Percentiles rank a stretch among this genome's conserved stretches.
Evolutionary conservation across 2,113 vertebrate genomes (phyloP).

Genomic region (Notothenia coriiceps): DNA sequence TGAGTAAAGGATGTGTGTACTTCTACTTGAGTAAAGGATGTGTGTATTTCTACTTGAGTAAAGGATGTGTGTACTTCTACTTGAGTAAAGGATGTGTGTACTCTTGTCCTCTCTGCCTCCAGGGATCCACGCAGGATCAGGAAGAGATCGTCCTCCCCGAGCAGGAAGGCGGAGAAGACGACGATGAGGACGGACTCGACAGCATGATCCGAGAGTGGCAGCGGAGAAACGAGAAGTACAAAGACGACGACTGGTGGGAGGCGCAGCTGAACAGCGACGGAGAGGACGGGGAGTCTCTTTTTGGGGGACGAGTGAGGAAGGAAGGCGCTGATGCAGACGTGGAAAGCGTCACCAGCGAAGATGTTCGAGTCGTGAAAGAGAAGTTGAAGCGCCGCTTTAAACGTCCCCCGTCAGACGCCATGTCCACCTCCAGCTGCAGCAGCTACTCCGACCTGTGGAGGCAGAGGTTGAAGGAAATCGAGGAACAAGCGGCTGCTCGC

Average conservation of each 20-base stretch:
- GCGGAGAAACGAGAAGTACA: constrained; percentile 89
- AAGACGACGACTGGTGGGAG: constrained; percentile 83
- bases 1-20: too few relatives aligned
- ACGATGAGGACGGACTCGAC: constrained; percentile 81
- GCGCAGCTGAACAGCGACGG: constrained; percentile 78
- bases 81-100: too few relatives aligned
- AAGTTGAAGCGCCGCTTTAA: constrained; percentile 68
- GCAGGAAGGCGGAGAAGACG: constrained; percentile 27
- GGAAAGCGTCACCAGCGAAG: constrained; percentile 89
- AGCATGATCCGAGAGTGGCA: constrained; percentile 92
- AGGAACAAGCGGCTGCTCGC: constrained; percentile 86
- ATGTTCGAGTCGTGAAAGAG: constrained; percentile 85
- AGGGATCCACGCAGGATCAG: neutral
- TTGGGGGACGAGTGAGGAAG: constrained; percentile 47
- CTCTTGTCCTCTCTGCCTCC: too few relatives aligned
- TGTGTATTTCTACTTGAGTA: too few relatives aligned
- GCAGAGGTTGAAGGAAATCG: constrained; percentile 90
- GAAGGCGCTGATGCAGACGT: constrained; percentile 59
- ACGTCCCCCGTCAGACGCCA: constrained; percentile 73
- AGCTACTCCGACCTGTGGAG: constrained; percentile 90
- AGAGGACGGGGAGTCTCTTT: constrained; percentile 56
- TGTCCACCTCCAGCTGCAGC: constrained; percentile 87
- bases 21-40: too few relatives aligned
- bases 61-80: too few relatives aligned
- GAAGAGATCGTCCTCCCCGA: constrained; percentile 63